Percentiles rank a stretch among this genome's conserved stretches.
These are phyloP conservation scores for Vultur gryphus DNA, from an alignment of 2,797 vertebrate species.

Conservation along the genomic window DNA sequence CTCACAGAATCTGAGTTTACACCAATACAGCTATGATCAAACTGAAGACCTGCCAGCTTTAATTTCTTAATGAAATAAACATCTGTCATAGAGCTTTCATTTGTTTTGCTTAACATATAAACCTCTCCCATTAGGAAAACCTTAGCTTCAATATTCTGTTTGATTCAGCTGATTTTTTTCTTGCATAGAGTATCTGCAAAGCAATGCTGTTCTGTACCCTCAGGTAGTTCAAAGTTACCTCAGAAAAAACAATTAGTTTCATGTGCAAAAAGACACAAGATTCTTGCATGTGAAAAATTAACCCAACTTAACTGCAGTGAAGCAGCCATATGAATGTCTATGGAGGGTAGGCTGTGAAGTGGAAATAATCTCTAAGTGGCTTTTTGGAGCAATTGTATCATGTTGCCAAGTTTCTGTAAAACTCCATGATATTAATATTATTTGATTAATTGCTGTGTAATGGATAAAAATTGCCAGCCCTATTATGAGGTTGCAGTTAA, in stretches of 20 bases:
- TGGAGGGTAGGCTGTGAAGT: neutral
- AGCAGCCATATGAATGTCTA: neutral
- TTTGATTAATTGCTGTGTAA: constrained; percentile 4
- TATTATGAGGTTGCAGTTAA: neutral
- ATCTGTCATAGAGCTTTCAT: neutral
- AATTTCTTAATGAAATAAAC: constrained; percentile 26
- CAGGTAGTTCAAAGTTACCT: neutral
- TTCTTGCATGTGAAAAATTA: constrained; percentile 10
- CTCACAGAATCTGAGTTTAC: neutral
- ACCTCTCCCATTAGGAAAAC: neutral
- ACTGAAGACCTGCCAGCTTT: neutral
- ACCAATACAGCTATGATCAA: neutral
- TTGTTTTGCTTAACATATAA: constrained; percentile 11
- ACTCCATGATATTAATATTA: neutral
- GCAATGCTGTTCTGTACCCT: neutral
- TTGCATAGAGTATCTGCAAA: neutral
- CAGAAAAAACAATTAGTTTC: neutral
- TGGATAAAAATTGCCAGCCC: neutral
- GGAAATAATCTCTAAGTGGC: constrained; percentile 34
- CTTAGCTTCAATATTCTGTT: neutral
- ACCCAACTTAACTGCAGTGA: neutral
- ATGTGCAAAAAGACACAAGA: neutral
- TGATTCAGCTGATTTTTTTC: neutral
- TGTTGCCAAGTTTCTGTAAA: constrained; percentile 30
- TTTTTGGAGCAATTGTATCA: constrained; percentile 9